A percentile compares a stretch with the other conserved stretches of the same genome.
Evolutionary conservation across 1,140 invertebrate genomes (phyloP).

Genomic region (Neodiprion fabricii): DNA sequence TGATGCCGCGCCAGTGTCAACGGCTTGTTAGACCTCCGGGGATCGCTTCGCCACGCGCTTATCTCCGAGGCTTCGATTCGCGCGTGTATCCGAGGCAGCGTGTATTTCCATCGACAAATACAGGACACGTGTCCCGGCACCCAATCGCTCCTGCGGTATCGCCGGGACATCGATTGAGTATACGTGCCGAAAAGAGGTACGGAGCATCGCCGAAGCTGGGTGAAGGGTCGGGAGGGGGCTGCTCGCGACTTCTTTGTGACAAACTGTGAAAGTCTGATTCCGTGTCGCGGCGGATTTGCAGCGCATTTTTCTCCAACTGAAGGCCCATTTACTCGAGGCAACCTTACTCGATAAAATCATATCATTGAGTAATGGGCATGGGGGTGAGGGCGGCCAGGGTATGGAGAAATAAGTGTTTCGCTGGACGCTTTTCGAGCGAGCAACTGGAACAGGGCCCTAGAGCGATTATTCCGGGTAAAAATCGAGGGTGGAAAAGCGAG

Average conservation of each 20-base stretch:
- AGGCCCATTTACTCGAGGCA: too few species aligned
- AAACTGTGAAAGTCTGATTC: conserved; percentile 8
- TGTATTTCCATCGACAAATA: not conserved
- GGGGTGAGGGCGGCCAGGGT: too few species aligned
- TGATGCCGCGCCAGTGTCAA: not conserved
- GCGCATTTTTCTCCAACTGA: too few species aligned
- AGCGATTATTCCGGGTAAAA: not conserved
- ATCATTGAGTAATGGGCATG: too few species aligned
- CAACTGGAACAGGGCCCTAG: not conserved
- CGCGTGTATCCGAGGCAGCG: not conserved
- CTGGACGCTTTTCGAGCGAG: not conserved
- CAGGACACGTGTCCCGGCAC: conserved; percentile 6
- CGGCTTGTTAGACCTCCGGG: not conserved
- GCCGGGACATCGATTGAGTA: conserved; percentile 2
- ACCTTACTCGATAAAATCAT: too few species aligned
- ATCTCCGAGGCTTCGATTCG: not conserved
- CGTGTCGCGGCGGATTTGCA: not conserved
- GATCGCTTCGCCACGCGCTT: not conserved
- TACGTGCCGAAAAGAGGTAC: not conserved
- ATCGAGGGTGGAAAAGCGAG: not conserved
- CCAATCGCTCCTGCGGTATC: conserved; percentile 9
- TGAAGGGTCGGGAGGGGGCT: too few species aligned
- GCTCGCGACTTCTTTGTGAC: not conserved
- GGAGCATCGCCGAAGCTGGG: too few species aligned
- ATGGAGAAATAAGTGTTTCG: too few species aligned